Base-by-base conservation (phyloP, 2,797 vertebrate species). In the Melanotaenia nigrans region DNA sequence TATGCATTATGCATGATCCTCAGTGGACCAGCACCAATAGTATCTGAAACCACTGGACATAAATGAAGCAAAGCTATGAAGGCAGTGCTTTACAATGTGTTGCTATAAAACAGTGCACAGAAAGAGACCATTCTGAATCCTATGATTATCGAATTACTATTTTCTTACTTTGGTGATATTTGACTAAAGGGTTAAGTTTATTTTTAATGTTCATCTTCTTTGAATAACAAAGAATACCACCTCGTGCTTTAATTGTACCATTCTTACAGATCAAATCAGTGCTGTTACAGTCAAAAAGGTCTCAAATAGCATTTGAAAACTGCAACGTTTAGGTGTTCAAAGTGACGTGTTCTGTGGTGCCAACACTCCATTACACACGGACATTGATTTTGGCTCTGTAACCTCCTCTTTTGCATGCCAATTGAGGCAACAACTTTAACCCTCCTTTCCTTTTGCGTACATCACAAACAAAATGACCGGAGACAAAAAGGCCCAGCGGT, bases 1-100 rank as follows among this genome's bases (percentile, higher is more conserved):
- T 55, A 79, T 86, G 73, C 81, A 85, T 85, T 75, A 83, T 82
- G 61, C 71, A 80, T 65, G 24, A 53, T 65, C 69, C 67, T 73
- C 75, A 63, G 35, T 70, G 80, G 79, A 77, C 62, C 20, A 72
- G 72, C 65, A 78, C 53, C 76, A 67, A 60, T 69, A 45, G 24
- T 69, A 71, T 88, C 81, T 77, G 75, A 71, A 77, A 65, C 72
- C 47, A 55, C 57, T 22, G 12, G 20, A 61, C 36, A 65, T 61
- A 73, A 62, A 66, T 65, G 62, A 65, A 84, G 65, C 70, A 49
- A 11, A 22, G 20, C 20, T 49, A n/a, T 47, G 69, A 70, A 71
- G 20, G 54, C 38, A 9, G 24, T 38, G 47, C 51, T 73, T 69
- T 68, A 33, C 32, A 25, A 10, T 25, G 10, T 62, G 38, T 58